Percentiles rank a stretch among this genome's conserved stretches.
phyloP scores from a whole-genome alignment of 1,140 invertebrate species.

The Triops longicaudatus region DNA sequence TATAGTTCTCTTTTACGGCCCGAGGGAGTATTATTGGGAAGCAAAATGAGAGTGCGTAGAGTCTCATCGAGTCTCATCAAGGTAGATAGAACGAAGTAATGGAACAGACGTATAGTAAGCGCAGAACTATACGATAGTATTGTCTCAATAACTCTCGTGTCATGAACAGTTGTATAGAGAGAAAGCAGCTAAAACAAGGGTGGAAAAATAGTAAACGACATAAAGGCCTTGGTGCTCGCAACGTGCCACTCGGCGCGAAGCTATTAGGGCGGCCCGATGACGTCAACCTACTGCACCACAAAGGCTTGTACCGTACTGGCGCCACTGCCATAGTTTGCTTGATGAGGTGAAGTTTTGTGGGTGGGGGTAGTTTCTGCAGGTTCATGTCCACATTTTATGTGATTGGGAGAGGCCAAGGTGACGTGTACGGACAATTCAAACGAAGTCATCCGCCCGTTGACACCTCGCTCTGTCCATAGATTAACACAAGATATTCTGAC shows the following conservation, averaged over 20 bases:
- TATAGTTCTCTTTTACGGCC: neutral
- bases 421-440: too few species aligned
- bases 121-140: neutral
- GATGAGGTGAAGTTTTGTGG: neutral
- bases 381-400: too few species aligned
- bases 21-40: neutral
- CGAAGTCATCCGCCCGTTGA: too few species aligned
- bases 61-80: neutral
- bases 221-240: neutral
- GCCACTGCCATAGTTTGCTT: neutral
- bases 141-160: neutral
- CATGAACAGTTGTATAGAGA: neutral
- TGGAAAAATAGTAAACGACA: neutral
- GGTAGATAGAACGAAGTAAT: neutral
- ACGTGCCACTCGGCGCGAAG: neutral
- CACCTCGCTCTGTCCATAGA: too few species aligned
- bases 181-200: neutral
- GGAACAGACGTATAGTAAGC: neutral
- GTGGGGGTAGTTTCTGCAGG: too few species aligned
- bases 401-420: too few species aligned
- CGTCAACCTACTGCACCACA: neutral
- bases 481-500: too few species aligned
- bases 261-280: neutral
- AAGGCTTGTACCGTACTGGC: neutral
- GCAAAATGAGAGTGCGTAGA: neutral